Conservation (phyloP, 2,888 invertebrate species). For the Tenthredo notha region DNA sequence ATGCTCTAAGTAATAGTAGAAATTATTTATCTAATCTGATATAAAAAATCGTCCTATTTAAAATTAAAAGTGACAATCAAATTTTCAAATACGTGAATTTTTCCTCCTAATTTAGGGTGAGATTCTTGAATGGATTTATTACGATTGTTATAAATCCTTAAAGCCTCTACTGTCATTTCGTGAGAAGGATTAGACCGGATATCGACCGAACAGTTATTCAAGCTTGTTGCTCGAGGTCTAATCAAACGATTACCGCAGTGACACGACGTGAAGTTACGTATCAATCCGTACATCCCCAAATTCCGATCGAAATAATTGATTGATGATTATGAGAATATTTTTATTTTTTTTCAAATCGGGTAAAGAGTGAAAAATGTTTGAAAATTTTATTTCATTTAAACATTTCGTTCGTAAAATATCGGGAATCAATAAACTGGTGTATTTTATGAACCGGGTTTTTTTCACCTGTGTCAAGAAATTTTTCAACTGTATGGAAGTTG, state of each 20-base stretch:
- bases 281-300: background rate
- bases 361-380: background rate
- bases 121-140: background rate
- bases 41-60: background rate
- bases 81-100: background rate
- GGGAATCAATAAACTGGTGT: background rate
- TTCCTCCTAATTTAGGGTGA: background rate
- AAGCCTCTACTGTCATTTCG: background rate
- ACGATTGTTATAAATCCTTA: slow-evolving; percentile 8
- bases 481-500: background rate
- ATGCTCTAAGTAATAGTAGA: background rate
- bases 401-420: background rate
- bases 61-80: background rate
- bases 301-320: background rate
- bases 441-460: background rate
- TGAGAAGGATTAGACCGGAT: background rate
- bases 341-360: background rate
- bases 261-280: slow-evolving; percentile 30
- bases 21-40: background rate
- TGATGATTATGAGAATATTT: too few species aligned
- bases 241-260: slow-evolving; percentile 54
- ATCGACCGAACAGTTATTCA: slow-evolving; percentile 14
- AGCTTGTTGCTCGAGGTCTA: slow-evolving; percentile 10
- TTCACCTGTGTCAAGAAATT: background rate
- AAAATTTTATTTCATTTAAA: background rate